phyloP scores from a whole-genome alignment of 2,797 vertebrate species.

The Sebastes aleutianus region DNA sequence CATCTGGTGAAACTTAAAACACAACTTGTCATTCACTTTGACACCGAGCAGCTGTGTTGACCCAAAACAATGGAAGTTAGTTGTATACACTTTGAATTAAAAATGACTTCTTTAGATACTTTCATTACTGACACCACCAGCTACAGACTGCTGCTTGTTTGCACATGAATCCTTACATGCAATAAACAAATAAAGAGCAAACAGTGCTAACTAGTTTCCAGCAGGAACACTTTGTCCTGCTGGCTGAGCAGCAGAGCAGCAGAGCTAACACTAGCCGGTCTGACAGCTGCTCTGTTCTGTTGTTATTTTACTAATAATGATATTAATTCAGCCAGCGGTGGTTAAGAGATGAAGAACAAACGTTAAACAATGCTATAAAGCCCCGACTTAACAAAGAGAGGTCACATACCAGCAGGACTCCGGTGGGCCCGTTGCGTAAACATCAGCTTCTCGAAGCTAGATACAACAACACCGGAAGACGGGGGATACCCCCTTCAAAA shows the following conservation, averaged over 20 bases:
- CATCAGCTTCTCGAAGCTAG: not conserved
- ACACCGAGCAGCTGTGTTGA: not conserved
- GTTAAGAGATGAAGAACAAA: not conserved
- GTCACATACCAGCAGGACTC: conserved; percentile 48
- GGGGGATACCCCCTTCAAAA: conserved; percentile 7
- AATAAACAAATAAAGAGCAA: not conserved
- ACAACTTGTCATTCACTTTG: not conserved
- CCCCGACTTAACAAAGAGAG: not conserved
- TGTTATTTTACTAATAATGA: not conserved
- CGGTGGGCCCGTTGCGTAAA: conserved; percentile 17
- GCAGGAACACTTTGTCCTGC: conserved; percentile 38
- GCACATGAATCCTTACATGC: not conserved
- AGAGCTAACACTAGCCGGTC: conserved; percentile 16
- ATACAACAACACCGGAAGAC: not conserved
- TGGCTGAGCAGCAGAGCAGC: not conserved
- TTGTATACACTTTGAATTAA: not conserved
- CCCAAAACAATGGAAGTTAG: not conserved
- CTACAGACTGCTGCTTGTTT: not conserved
- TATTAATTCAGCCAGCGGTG: fast-evolving
- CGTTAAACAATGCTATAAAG: not conserved
- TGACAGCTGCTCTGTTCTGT: not conserved
- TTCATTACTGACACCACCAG: not conserved
- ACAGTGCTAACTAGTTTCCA: not conserved
- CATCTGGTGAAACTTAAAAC: not conserved
- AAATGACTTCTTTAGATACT: not conserved